Evolutionary conservation across 2,797 vertebrate species (phyloP).

Genomic region (Anabas testudineus): DNA sequence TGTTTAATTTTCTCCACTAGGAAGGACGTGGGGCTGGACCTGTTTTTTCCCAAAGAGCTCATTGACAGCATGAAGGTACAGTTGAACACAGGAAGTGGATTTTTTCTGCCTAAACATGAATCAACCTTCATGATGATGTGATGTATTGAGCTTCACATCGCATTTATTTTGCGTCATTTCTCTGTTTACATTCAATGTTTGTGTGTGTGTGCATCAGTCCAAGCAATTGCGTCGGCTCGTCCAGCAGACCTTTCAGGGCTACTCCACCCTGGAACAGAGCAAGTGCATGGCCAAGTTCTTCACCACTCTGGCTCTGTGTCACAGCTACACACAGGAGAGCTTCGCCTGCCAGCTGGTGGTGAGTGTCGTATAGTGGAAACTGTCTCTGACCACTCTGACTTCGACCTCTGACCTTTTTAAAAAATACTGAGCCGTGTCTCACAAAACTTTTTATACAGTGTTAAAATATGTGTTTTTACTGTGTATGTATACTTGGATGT

Average conservation of each 20-base stretch:
- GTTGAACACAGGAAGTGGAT: too few relatives aligned
- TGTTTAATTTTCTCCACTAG: constrained; percentile 66
- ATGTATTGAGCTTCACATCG: neutral
- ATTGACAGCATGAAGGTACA: constrained; percentile 86
- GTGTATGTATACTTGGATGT: too few relatives aligned
- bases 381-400: too few relatives aligned
- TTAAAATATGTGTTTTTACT: too few relatives aligned
- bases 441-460: too few relatives aligned
- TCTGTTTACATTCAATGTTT: neutral
- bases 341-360: constrained; percentile 94
- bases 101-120: neutral
- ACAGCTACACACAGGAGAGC: constrained; percentile 90
- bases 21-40: constrained; percentile 92
- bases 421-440: too few relatives aligned
- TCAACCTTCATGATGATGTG: too few relatives aligned
- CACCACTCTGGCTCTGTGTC: constrained; percentile 87
- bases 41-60: constrained; percentile 93
- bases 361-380: too few relatives aligned
- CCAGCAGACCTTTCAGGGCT: constrained; percentile 96
- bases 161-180: too few relatives aligned
- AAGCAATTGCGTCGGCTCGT: constrained; percentile 93
- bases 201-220: constrained; percentile 72
- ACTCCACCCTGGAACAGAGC: constrained; percentile 89
- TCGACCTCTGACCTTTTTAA: too few relatives aligned
- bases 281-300: constrained; percentile 93